Percentiles rank a stretch among this genome's conserved stretches.
These are phyloP conservation scores for Raja brachyura DNA, from an alignment of 2,113 vertebrate species.

Conservation along the genomic window DNA sequence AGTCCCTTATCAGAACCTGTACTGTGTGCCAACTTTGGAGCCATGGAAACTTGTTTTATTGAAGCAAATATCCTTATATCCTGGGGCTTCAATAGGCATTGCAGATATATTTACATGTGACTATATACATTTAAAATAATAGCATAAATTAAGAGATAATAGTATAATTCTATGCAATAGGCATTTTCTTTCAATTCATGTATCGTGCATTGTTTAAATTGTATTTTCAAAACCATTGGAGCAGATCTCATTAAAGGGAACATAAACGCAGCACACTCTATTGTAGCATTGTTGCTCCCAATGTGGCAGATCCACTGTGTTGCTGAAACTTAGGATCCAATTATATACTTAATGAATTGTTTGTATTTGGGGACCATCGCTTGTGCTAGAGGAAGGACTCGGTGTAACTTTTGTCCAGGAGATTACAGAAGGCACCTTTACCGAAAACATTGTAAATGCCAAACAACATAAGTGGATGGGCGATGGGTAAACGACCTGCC, in stretches of 20 bases:
- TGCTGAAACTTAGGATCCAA: neutral
- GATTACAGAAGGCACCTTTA: neutral
- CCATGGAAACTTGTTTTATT: neutral
- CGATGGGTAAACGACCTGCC: neutral
- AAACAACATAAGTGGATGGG: neutral
- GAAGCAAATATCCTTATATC: neutral
- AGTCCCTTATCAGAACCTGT: neutral
- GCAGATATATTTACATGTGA: neutral
- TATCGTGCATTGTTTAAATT: neutral
- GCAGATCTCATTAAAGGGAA: neutral
- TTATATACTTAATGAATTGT: neutral
- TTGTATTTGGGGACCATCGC: neutral
- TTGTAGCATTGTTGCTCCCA: neutral
- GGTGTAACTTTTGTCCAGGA: neutral
- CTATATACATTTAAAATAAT: neutral
- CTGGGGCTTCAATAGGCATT: neutral
- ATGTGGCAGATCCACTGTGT: neutral
- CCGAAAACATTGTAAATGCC: neutral
- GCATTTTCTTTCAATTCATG: neutral
- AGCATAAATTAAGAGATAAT: neutral
- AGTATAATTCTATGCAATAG: neutral
- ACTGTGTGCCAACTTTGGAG: neutral
- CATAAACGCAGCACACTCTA: neutral
- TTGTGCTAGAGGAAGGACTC: neutral
- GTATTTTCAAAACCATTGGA: neutral